A percentile compares a stretch with the other conserved stretches of the same genome.
phyloP scores from a whole-genome alignment of 2,888 invertebrate species.

The Scelioninae gen. 1 region DNA sequence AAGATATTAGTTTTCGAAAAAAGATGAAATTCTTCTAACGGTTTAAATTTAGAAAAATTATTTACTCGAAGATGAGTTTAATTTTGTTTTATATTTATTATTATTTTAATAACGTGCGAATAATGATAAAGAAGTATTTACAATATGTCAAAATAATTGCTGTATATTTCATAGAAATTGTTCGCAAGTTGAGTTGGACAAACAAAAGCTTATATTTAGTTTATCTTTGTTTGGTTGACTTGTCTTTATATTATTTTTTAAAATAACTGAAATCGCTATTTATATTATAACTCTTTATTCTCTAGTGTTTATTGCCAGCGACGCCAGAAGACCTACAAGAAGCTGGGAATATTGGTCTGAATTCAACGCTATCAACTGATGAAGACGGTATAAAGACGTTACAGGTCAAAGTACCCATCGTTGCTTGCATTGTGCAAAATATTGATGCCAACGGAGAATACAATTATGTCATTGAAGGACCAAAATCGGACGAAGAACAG shows the following conservation, averaged over 20 bases:
- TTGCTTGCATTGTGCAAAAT: conserved; percentile 87
- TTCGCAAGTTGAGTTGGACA: no score
- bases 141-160: no score
- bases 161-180: no score
- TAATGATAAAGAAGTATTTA: no score
- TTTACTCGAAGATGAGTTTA: no score
- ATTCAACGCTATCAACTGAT: conserved; percentile 76
- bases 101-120: no score
- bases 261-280: conserved; percentile 17
- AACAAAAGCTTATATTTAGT: not conserved
- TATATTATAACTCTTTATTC: conserved; percentile 42
- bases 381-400: conserved; percentile 84
- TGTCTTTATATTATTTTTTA: conserved; percentile 10
- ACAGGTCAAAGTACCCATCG: conserved; percentile 87
- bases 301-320: conserved; percentile 89
- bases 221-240: not conserved
- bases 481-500: conserved; percentile 81
- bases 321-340: conserved; percentile 89
- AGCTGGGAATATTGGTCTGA: conserved; percentile 86
- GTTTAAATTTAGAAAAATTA: no score
- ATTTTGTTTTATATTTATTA: no score
- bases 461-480: conserved; percentile 86
- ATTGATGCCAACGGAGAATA: conserved; percentile 85
- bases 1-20: conserved; percentile 14
- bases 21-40: no score